Evolutionary conservation across 2,888 invertebrate species (phyloP).

Genomic region (Dorcus hopei): DNA sequence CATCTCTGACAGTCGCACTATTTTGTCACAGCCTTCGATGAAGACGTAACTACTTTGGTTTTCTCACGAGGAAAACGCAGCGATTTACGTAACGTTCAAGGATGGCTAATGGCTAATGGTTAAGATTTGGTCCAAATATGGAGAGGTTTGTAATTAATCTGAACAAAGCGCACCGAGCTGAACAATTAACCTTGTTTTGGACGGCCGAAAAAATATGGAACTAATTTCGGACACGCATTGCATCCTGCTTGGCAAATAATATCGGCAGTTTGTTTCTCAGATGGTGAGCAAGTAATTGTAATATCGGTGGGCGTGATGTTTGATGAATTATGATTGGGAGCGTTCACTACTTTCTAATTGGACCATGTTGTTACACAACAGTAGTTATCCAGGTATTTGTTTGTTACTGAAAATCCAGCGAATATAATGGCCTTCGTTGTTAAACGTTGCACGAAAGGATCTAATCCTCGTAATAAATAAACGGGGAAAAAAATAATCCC

Average conservation of each 20-base stretch:
- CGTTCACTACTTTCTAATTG: constrained; percentile 12
- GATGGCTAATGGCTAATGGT: too few species aligned
- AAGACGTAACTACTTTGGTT: neutral
- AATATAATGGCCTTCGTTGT: too few species aligned
- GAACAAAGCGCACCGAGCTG: too few species aligned
- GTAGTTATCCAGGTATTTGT: constrained; percentile 7
- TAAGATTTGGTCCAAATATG: too few species aligned
- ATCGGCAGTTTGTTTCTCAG: neutral
- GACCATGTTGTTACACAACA: constrained; percentile 10
- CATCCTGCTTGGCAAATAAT: neutral
- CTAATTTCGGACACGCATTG: neutral
- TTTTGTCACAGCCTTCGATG: neutral
- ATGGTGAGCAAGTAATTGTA: neutral
- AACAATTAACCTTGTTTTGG: too few species aligned
- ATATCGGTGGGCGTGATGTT: constrained; percentile 11
- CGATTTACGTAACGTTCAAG: too few species aligned
- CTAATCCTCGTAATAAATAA: too few species aligned
- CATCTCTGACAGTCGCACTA: neutral
- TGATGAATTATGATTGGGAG: constrained; percentile 15
- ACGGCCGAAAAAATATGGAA: too few species aligned
- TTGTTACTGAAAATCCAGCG: neutral
- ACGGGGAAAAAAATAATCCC: too few species aligned
- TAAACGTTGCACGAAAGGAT: too few species aligned
- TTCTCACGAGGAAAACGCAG: too few species aligned
- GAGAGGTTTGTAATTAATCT: too few species aligned